Percentiles rank a stretch among this genome's conserved stretches.
Conservation (phyloP, 2,113 vertebrate genomes). For the Pluvianellus socialis region DNA sequence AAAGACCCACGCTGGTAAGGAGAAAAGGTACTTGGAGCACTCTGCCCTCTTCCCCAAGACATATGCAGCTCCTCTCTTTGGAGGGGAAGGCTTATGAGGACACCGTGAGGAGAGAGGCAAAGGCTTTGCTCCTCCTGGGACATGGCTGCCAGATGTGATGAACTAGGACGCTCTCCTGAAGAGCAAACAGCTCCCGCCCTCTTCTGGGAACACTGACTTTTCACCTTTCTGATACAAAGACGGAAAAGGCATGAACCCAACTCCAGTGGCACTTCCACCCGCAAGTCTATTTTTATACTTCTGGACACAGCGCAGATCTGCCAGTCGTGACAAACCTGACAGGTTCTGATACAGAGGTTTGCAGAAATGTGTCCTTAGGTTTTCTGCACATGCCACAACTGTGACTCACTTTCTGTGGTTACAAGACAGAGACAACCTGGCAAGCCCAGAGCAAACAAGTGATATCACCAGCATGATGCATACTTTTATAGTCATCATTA, state of each 20-base stretch:
- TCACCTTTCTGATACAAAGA: background rate
- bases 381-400: background rate
- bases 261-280: background rate
- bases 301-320: background rate
- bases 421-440: background rate
- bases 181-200: background rate
- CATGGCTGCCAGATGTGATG: accelerated
- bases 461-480: background rate
- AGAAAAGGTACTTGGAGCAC: background rate
- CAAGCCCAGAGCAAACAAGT: slow-evolving; percentile 20
- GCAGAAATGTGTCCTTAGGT: background rate
- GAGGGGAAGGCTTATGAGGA: background rate
- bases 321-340: background rate
- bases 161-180: background rate
- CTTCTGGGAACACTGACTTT: background rate
- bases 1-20: background rate
- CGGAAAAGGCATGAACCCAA: background rate
- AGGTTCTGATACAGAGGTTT: background rate
- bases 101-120: background rate
- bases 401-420: background rate
- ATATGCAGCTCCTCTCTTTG: background rate
- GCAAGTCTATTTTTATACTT: background rate
- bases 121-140: background rate
- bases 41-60: background rate
- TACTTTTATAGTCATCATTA: background rate